Conservation (phyloP, 1,140 invertebrate species). For the Euborellia annulipes region DNA sequence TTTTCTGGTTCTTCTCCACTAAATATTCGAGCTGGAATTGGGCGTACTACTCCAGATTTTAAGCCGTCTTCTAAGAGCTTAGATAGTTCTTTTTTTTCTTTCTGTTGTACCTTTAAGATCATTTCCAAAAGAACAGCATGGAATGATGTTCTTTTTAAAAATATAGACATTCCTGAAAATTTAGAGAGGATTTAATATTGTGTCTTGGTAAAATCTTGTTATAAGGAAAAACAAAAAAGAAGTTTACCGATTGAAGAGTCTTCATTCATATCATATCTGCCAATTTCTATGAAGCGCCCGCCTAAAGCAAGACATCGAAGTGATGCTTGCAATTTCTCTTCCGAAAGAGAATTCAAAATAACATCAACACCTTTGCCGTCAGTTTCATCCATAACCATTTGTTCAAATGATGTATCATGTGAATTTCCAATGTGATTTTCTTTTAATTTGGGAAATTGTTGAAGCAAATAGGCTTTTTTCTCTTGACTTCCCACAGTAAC, state of each 20-base stretch:
- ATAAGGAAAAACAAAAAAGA: too few species aligned
- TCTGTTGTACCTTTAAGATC: too few species aligned
- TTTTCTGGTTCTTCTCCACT: too few species aligned
- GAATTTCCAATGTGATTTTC: slow-evolving; percentile 41
- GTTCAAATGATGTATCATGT: slow-evolving; percentile 41
- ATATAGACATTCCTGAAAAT: too few species aligned
- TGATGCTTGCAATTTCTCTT: slow-evolving; percentile 50
- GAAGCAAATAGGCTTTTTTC: slow-evolving; percentile 60
- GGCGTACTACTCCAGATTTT: too few species aligned
- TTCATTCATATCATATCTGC: slow-evolving; percentile 53
- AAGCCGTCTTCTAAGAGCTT: too few species aligned
- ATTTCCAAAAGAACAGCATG: too few species aligned
- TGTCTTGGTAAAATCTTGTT: too few species aligned
- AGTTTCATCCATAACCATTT: slow-evolving; percentile 37
- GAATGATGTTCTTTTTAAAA: too few species aligned
- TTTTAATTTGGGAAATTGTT: slow-evolving; percentile 46
- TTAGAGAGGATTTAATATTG: too few species aligned
- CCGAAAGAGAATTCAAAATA: slow-evolving; percentile 48
- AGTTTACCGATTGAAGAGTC: slow-evolving; percentile 47
- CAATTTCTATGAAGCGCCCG: slow-evolving; percentile 61
- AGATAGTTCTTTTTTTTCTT: too few species aligned
- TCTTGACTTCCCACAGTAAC: slow-evolving; percentile 59
- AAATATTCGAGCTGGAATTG: too few species aligned
- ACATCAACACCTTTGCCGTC: slow-evolving; percentile 46
- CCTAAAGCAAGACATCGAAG: slow-evolving; percentile 53